phyloP scores from a whole-genome alignment of 2,888 invertebrate genomes.

The Meliscaeva auricollis region DNA sequence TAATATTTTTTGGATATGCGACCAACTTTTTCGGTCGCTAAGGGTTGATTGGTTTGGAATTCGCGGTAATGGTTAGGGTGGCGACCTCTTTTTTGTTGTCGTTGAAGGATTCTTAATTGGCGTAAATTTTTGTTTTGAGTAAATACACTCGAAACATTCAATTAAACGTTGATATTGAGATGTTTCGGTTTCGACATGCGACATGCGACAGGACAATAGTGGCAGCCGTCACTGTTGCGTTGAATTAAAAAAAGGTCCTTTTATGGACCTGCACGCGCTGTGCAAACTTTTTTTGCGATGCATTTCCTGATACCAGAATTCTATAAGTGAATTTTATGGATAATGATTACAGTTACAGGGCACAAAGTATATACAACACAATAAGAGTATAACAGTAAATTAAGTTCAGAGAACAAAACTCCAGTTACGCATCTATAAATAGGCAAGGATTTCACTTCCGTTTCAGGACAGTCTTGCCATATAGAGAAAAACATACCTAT shows the following conservation, averaged over 20 bases:
- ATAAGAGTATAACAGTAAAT: conserved; percentile 56
- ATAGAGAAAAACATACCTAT: too few species aligned
- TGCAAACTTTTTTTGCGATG: conserved; percentile 53
- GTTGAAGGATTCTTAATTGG: conserved; percentile 83
- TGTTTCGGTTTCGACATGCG: conserved; percentile 75
- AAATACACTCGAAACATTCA: conserved; percentile 80
- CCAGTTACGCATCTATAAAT: conserved; percentile 69
- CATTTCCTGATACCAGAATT: conserved; percentile 59
- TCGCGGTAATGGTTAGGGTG: conserved; percentile 81
- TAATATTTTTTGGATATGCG: conserved; percentile 29
- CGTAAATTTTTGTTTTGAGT: conserved; percentile 83
- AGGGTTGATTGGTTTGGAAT: conserved; percentile 71
- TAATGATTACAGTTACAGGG: conserved; percentile 61
- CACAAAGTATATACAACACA: not conserved
- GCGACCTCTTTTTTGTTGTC: conserved; percentile 71
- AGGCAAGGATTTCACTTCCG: conserved; percentile 65
- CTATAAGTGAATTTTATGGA: conserved; percentile 66
- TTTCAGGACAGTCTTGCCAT: conserved; percentile 28
- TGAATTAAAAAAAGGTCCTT: conserved; percentile 49
- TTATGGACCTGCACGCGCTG: conserved; percentile 59
- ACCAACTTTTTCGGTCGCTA: conserved; percentile 44
- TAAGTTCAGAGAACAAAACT: conserved; percentile 61
- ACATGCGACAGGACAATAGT: conserved; percentile 71
- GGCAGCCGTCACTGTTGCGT: conserved; percentile 66
- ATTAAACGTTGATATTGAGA: conserved; percentile 61